Base-by-base conservation (phyloP, 2,888 invertebrate species). In the Chrysotoxum bicinctum region DNA sequence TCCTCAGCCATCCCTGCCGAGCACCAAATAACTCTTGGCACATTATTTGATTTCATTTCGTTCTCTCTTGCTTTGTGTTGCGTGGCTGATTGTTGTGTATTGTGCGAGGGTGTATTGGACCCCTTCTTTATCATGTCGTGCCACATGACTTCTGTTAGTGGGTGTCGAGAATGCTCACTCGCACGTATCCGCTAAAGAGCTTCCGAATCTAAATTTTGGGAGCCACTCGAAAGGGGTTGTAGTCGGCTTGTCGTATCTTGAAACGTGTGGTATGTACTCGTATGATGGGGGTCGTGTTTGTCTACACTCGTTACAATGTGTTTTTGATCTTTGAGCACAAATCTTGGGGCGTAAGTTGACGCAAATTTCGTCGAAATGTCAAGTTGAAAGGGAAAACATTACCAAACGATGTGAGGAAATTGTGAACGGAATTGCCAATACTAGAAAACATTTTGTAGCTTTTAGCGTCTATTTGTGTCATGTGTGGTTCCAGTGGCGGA, bases 381-480 rank as follows among this genome's bases (percentile, higher is more conserved):
- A 32, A 21, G 66, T 45, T 14, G 21, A 30, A 16, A 19, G 45
- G 40, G 26, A 23, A 10, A 56, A 62, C 78, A 74, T 74, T 50
- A 62, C 45, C 48, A 69, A 73, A 54, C 54, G 78, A 56, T 78
- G 73, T 73, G 66, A 12, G 37, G 26, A 70, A 77, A 30, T 50
- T 77, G 77, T 77, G 83, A 70, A 69, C 37, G n/a, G 83, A 83
- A 78, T 83, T 43, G 35, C 21, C 52, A 74, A 83, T 56, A 64
- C 66, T 43, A 70, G 48, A 48, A 62, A 43, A 43, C 14, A 54
- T 21, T 32, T 37, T 66, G 64, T 32, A 35, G 64, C 56, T 37
- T n/a, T 35, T 21, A 21, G 14, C 48, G 3, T 14, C n/a, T 26
- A 26, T 2, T n/a, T 8, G 14, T 48, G 23, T 23, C 1, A 1